Evolutionary conservation across 2,797 vertebrate species (phyloP), one percentile per base, ranked within the genome.

Genomic region (Naso thynnoides): DNA sequence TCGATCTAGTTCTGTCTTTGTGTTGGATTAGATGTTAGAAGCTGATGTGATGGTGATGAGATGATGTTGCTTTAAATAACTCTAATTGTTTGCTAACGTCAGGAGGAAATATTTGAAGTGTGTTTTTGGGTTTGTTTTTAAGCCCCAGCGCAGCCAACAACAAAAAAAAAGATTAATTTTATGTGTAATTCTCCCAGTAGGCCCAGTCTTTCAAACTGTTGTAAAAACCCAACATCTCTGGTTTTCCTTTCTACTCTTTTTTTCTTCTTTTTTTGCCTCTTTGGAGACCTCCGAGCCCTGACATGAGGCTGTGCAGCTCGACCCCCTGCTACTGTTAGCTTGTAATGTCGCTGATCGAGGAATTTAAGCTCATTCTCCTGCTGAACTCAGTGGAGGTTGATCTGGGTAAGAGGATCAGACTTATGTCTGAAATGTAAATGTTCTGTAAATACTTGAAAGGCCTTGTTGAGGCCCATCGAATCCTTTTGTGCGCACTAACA

Each of bases 361-460:
- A 76, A 70, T 81, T 76, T 73, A 84, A 81, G 82, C 86, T 83
- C 50, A 19, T 84, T 80, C 77, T 79, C 47, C 66, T 39, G n/a
- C 74, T 83, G 79, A 81, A 65, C 78, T 84, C 70, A 81, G 38
- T 53, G 65, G 63, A 82, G 66, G 71, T 69, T 57, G 84, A 85
- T 86, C 84, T 86, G 86, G 79, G 78, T 88, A 86, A 89, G 85
- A 83, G 86, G 86, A 87, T 90, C 86, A 87, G 81, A 50, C 82
- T 68, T 52, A 81, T 78, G 85, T 74, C 78, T 80, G 60, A 76
- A 81, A 89, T 88, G 76, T 83, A 84, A 89, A 91, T 83, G 84
- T 88, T 80, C 79, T 83, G 84, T 87, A 87, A 86, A 85, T 86
- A 78, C 80, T 78, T 75, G 66, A 83, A 84, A 83, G 55, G 45